phyloP scores from a whole-genome alignment of 2,113 vertebrate genomes.

The Phasianus colchicus region DNA sequence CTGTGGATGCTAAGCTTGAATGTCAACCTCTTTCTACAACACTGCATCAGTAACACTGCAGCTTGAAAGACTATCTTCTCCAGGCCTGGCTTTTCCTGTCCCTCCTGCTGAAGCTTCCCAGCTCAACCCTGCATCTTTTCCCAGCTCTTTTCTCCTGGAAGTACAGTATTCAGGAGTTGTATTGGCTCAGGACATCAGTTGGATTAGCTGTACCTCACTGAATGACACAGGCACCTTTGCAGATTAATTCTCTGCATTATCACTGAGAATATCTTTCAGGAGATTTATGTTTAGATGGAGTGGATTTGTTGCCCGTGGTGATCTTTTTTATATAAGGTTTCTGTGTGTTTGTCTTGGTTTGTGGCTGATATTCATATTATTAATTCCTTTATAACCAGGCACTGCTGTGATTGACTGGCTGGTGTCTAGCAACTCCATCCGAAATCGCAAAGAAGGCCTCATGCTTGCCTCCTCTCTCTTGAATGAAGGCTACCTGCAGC shows the following conservation, averaged over 20 bases:
- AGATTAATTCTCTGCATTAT: background rate
- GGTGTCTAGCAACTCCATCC: constrained; percentile 82
- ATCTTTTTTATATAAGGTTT: background rate
- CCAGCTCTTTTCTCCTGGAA: background rate
- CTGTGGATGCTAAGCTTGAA: background rate
- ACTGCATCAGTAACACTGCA: background rate
- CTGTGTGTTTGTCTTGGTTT: background rate
- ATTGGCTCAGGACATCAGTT: background rate
- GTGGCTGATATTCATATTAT: background rate
- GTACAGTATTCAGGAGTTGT: background rate
- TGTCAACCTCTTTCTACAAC: background rate
- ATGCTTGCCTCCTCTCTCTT: constrained; percentile 89
- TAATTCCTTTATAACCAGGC: constrained; percentile 75
- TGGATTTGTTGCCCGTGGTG: background rate
- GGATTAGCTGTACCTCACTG: background rate
- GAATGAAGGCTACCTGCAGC: constrained; percentile 92
- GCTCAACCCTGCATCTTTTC: background rate
- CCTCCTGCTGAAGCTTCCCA: background rate
- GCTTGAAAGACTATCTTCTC: background rate
- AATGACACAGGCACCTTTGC: background rate
- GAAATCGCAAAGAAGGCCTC: constrained; percentile 89
- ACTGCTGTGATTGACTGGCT: constrained; percentile 92
- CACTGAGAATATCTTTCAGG: background rate
- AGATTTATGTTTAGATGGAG: background rate
- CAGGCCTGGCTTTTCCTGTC: background rate